Evolutionary conservation across 2,113 vertebrate genomes (phyloP).

Genomic region (Phrynocephalus versicolor): DNA sequence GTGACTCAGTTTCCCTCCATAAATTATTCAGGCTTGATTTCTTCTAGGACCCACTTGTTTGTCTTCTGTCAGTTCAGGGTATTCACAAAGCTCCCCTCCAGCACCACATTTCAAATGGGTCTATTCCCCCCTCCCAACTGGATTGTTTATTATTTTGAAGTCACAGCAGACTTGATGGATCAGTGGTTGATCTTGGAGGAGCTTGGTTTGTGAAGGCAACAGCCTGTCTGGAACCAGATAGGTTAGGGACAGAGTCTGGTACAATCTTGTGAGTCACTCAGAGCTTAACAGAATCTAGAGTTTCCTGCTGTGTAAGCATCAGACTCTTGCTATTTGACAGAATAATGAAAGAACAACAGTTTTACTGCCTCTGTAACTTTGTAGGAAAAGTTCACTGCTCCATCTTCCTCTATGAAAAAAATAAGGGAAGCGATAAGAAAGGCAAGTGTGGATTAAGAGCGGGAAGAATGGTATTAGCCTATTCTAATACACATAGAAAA

Average conservation of each 20-base stretch:
- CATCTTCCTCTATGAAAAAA: neutral
- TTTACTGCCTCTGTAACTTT: neutral
- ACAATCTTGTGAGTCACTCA: neutral
- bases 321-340: neutral
- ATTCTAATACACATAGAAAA: neutral
- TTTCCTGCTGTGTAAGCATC: neutral
- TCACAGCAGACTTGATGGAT: neutral
- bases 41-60: no score
- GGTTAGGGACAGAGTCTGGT: neutral
- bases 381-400: neutral
- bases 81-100: no score
- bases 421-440: neutral
- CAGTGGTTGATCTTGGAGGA: neutral
- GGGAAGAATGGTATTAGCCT: neutral
- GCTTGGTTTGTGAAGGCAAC: neutral
- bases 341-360: neutral
- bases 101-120: no score
- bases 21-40: no score
- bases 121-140: neutral
- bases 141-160: neutral
- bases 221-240: neutral
- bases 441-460: neutral
- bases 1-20: no score
- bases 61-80: no score
- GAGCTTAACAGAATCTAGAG: neutral